phyloP scores from a whole-genome alignment of 2,888 invertebrate species.

The Troglohyphantes excavatus region DNA sequence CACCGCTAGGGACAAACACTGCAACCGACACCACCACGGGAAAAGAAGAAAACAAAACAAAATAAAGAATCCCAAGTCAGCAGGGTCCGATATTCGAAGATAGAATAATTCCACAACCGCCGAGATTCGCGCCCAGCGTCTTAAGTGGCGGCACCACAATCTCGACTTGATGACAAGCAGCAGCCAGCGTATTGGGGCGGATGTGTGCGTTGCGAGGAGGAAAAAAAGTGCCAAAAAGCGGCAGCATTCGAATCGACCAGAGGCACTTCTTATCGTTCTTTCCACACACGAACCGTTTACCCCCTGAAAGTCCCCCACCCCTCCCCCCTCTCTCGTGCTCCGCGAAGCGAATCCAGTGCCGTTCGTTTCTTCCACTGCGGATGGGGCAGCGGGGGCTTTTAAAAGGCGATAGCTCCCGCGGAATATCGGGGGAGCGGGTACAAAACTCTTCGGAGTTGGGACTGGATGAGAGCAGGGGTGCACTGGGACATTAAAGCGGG shows the following conservation, averaged over 20 bases:
- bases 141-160: constrained; percentile 41
- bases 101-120: neutral
- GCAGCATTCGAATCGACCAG: constrained; percentile 77
- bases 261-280: constrained; percentile 78
- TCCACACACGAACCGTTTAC: constrained; percentile 78
- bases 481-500: too few relatives aligned
- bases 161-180: constrained; percentile 76
- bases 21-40: neutral
- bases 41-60: too few relatives aligned
- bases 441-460: neutral
- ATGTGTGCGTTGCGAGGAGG: neutral
- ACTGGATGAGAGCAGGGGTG: neutral
- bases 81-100: neutral
- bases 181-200: too few relatives aligned
- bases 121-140: neutral
- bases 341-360: constrained; percentile 16
- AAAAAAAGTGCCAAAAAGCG: constrained; percentile 75
- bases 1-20: neutral
- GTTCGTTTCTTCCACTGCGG: constrained; percentile 72
- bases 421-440: neutral
- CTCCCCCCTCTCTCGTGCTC: neutral
- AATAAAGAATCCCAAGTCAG: neutral
- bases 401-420: constrained; percentile 65
- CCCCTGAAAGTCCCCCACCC: constrained; percentile 55
- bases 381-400: constrained; percentile 70